These are phyloP conservation scores for Stratiolaelaps scimitus DNA, from an alignment of 1,140 invertebrate species.

Conservation along the genomic window DNA sequence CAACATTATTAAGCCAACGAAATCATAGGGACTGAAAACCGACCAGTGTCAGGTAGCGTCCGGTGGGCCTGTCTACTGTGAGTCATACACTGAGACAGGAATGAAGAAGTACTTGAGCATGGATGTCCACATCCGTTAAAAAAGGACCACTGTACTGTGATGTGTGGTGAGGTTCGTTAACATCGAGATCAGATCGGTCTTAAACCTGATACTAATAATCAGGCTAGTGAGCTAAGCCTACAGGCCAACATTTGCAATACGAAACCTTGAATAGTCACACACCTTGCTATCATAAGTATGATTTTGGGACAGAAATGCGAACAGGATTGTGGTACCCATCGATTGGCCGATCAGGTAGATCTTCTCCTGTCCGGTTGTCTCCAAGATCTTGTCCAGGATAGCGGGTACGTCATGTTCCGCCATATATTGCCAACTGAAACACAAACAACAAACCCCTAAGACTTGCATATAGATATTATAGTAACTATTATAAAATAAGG, in stretches of 20 bases:
- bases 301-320: slow-evolving; percentile 45
- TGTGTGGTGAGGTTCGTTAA: neutral
- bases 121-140: too few species aligned
- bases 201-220: neutral
- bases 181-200: neutral
- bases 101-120: neutral
- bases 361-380: slow-evolving; percentile 45
- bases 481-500: too few species aligned
- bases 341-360: slow-evolving; percentile 57
- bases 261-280: neutral
- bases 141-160: neutral
- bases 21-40: too few species aligned
- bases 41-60: too few species aligned
- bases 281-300: slow-evolving; percentile 53
- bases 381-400: slow-evolving; percentile 51
- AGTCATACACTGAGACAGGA: too few species aligned
- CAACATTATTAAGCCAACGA: too few species aligned
- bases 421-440: slow-evolving; percentile 51
- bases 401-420: slow-evolving; percentile 51
- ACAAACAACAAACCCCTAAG: too few species aligned
- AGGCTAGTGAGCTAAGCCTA: neutral
- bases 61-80: too few species aligned
- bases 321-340: slow-evolving; percentile 53
- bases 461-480: too few species aligned
- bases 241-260: neutral